phyloP scores from a whole-genome alignment of 2,888 invertebrate genomes.

The Vannuccia rotundouncinata region DNA sequence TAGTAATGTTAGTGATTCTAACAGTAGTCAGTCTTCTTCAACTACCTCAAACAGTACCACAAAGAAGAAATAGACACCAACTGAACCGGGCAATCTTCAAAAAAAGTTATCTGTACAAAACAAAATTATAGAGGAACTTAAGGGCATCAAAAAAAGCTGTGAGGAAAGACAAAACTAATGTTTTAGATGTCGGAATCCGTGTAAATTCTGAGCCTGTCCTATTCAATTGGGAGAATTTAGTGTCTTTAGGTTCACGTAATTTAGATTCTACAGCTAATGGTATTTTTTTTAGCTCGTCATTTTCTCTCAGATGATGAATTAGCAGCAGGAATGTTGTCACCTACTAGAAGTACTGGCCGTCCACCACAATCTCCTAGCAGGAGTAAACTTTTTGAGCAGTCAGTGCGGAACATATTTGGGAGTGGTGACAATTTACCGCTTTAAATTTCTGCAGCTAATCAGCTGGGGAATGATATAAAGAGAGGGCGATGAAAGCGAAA shows the following conservation, averaged over 20 bases:
- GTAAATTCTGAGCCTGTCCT: neutral
- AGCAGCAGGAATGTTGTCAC: neutral
- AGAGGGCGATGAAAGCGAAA: neutral
- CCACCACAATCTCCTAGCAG: neutral
- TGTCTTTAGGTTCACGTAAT: neutral
- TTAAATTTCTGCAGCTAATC: neutral
- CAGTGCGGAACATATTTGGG: neutral
- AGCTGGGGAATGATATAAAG: neutral
- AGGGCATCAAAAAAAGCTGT: neutral
- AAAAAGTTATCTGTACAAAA: neutral
- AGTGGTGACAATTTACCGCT: neutral
- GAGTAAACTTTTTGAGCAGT: neutral
- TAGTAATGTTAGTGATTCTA: neutral
- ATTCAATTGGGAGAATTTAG: neutral
- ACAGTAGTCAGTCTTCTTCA: neutral
- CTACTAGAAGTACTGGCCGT: neutral
- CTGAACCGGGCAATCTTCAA: neutral
- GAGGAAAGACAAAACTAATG: neutral
- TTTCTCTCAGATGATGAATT: neutral
- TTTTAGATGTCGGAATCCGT: neutral
- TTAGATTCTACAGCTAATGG: neutral
- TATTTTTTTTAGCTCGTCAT: neutral
- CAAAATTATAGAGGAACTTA: neutral
- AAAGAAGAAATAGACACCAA: neutral
- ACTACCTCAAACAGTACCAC: neutral